These are phyloP conservation scores for Dryobates pubescens DNA, from an alignment of 2,797 vertebrate species.

Conservation along the genomic window DNA sequence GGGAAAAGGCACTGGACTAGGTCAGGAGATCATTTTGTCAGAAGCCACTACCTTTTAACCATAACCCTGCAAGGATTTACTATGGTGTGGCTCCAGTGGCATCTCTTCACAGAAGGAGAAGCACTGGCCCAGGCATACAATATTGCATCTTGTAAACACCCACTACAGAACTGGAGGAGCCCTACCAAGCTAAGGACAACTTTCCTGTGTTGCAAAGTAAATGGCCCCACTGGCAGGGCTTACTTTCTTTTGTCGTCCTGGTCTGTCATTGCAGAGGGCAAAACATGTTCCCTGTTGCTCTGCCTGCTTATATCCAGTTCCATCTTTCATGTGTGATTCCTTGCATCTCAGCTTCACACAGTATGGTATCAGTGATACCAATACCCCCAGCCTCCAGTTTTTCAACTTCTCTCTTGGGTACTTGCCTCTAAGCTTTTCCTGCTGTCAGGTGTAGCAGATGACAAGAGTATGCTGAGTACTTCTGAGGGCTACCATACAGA, in stretches of 20 bases:
- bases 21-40: background rate
- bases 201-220: background rate
- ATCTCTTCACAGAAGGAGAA: background rate
- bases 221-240: background rate
- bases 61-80: background rate
- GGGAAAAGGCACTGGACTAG: background rate
- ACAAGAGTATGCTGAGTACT: background rate
- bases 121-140: background rate
- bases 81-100: accelerated
- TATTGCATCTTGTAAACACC: background rate
- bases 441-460: background rate
- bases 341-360: background rate
- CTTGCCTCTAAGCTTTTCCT: slow-evolving; percentile 6
- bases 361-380: background rate
- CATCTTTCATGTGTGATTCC: background rate
- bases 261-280: background rate
- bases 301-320: background rate
- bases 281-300: background rate
- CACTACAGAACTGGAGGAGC: background rate
- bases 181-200: background rate
- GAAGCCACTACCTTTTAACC: background rate
- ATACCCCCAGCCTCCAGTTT: background rate
- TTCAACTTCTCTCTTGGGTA: background rate
- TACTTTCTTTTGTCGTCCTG: background rate
- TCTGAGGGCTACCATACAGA: background rate